These are phyloP conservation scores for Corythornis leucogaster DNA, from an alignment of 2,797 vertebrate genomes.

Conservation along the genomic window DNA sequence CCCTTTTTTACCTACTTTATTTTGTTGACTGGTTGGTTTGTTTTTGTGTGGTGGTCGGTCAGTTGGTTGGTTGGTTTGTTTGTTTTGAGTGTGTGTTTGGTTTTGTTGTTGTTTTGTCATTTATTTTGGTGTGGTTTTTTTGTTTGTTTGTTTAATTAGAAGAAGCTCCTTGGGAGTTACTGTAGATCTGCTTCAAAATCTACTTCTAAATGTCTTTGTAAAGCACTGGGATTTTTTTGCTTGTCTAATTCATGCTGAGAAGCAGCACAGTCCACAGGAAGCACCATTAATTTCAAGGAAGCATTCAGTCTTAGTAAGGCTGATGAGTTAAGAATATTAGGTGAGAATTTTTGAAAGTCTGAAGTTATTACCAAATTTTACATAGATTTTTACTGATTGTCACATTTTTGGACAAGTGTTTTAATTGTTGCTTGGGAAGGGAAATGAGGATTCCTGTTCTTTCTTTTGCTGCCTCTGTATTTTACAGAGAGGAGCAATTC, in stretches of 20 bases:
- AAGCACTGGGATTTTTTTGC: background rate
- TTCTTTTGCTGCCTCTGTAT: background rate
- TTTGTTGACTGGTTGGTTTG: background rate
- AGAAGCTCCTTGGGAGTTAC: background rate
- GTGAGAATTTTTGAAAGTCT: constrained; percentile 1
- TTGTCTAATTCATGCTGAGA: background rate
- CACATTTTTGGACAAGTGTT: background rate
- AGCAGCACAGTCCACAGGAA: background rate
- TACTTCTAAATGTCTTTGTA: background rate
- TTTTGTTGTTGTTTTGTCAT: too few relatives aligned
- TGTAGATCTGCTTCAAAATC: background rate
- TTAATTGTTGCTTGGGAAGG: constrained; percentile 27
- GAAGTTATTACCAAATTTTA: constrained; percentile 2
- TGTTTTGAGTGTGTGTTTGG: too few relatives aligned
- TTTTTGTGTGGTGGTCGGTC: too few relatives aligned
- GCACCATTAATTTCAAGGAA: constrained; percentile 30
- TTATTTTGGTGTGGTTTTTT: background rate
- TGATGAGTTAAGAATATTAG: background rate
- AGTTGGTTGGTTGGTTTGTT: too few relatives aligned
- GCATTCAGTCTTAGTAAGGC: background rate
- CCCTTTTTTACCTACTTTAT: background rate
- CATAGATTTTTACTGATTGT: background rate
- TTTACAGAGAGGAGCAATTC: constrained; percentile 16
- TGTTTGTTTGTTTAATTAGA: background rate
- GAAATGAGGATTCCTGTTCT: background rate